phyloP scores from a whole-genome alignment of 2,797 vertebrate genomes.

The Chiroxiphia lanceolata region DNA sequence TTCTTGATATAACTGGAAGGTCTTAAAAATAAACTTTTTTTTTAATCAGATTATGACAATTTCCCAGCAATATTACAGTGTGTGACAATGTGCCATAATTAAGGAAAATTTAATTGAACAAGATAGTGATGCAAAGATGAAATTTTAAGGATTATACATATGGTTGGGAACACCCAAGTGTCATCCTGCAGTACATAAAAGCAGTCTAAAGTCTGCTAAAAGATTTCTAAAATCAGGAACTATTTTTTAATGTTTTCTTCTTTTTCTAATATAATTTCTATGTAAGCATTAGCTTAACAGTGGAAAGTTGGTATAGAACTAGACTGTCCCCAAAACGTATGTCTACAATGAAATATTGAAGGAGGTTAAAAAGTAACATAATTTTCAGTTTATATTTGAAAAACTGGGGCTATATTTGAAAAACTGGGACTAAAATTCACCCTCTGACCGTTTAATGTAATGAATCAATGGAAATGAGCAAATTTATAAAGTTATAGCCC shows the following conservation, averaged over 20 bases:
- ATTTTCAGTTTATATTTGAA: background rate
- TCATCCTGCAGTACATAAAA: background rate
- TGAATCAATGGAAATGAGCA: background rate
- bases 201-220: background rate
- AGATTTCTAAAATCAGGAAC: background rate
- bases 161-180: background rate
- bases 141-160: background rate
- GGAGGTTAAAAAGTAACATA: background rate
- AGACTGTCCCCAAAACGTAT: background rate
- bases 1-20: background rate
- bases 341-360: background rate
- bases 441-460: background rate
- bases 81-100: background rate
- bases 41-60: background rate
- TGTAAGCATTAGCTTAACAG: background rate
- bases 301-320: background rate
- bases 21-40: background rate
- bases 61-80: conserved; percentile 37
- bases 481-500: background rate
- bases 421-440: background rate
- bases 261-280: background rate
- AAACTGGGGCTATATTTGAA: background rate
- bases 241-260: background rate
- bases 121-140: conserved; percentile 7
- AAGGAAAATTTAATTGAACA: background rate